Evolutionary conservation across 1,140 invertebrate species (phyloP).

Genomic region (Ceratosolen solmsi): DNA sequence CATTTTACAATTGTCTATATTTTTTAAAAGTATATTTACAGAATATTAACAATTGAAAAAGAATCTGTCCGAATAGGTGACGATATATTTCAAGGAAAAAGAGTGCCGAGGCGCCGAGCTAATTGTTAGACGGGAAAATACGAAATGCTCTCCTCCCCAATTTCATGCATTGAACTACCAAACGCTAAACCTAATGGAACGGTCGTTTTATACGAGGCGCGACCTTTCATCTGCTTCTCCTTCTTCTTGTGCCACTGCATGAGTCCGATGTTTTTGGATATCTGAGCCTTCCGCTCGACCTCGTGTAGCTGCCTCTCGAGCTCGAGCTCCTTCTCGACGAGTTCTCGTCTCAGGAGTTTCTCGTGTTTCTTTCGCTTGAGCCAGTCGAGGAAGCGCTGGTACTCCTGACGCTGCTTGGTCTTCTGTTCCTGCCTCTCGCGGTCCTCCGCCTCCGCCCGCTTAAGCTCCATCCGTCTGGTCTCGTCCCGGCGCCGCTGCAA

Average conservation of each 20-base stretch:
- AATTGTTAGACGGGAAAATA: no score
- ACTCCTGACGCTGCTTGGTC: constrained; percentile 46
- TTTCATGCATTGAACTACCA: no score
- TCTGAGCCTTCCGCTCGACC: constrained; percentile 56
- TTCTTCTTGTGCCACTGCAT: constrained; percentile 65
- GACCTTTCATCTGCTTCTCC: constrained; percentile 61
- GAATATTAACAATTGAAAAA: no score
- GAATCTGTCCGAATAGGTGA: no score
- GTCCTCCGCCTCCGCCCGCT: constrained; percentile 55
- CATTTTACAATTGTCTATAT: no score
- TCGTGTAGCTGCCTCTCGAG: constrained; percentile 58
- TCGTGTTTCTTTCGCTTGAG: constrained; percentile 59
- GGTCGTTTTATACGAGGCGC: no score
- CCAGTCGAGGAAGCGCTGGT: constrained; percentile 64
- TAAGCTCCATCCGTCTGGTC: constrained; percentile 44
- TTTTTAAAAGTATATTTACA: no score
- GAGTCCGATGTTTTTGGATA: constrained; percentile 58
- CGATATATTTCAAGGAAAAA: no score
- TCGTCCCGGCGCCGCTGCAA: constrained; percentile 54
- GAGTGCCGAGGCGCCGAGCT: no score
- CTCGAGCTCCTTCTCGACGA: constrained; percentile 58
- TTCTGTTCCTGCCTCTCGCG: constrained; percentile 55
- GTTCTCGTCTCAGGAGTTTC: constrained; percentile 54
- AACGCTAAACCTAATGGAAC: no score
- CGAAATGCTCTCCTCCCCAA: no score